Conservation (phyloP, 2,888 invertebrate genomes). For the Thalpophila matura region DNA sequence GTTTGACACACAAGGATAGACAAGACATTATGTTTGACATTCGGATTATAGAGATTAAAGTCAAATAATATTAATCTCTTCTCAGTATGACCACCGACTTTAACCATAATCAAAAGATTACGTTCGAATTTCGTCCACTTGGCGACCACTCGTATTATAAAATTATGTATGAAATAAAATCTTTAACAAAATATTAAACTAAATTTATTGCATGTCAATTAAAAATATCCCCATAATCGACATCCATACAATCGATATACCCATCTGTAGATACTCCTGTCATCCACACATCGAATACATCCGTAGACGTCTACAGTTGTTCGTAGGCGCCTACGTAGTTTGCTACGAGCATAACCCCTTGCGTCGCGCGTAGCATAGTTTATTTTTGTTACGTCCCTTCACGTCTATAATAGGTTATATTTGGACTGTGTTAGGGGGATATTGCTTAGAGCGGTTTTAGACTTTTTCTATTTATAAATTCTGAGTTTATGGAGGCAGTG, state of each 20-base stretch:
- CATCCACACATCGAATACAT: slow-evolving; percentile 10
- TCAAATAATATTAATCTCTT: too few species aligned
- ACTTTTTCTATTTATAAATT: slow-evolving; percentile 9
- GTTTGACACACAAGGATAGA: too few species aligned
- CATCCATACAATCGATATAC: not conserved
- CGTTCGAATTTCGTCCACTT: too few species aligned
- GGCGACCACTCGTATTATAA: too few species aligned
- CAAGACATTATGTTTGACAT: too few species aligned
- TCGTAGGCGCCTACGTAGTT: slow-evolving; percentile 53
- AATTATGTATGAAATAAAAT: too few species aligned
- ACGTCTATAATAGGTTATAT: slow-evolving; percentile 22
- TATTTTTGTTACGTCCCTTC: slow-evolving; percentile 50
- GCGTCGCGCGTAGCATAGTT: slow-evolving; percentile 40
- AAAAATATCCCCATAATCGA: slow-evolving; percentile 13
- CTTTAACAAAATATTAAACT: too few species aligned
- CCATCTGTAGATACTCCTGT: slow-evolving; percentile 2
- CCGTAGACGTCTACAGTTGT: slow-evolving; percentile 41
- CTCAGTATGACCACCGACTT: too few species aligned
- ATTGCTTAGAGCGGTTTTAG: slow-evolving; percentile 34
- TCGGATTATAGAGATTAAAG: too few species aligned
- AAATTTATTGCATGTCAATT: not conserved
- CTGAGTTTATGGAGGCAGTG: not conserved
- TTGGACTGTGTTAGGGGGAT: slow-evolving; percentile 6
- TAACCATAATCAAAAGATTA: too few species aligned
- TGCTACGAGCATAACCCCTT: slow-evolving; percentile 44